A percentile compares a stretch with the other conserved stretches of the same genome.
Conservation (phyloP, 2,797 vertebrate genomes). For the Phataginus tricuspis region DNA sequence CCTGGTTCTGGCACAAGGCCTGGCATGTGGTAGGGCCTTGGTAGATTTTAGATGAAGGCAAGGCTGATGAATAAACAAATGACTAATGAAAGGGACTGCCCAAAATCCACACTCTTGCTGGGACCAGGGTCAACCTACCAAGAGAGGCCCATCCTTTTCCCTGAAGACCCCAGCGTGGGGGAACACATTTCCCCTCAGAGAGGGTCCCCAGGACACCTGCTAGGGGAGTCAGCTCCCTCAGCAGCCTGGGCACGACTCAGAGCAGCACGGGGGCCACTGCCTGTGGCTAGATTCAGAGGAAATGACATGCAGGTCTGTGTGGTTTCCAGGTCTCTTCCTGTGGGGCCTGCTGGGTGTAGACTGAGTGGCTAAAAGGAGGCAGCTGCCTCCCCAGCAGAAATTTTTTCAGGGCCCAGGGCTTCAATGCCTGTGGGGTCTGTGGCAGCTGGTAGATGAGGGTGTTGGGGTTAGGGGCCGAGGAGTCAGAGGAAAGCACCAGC, state of each 20-base stretch:
- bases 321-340: constrained; percentile 68
- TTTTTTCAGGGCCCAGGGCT: background rate
- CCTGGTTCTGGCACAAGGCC: background rate
- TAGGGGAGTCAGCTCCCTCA: background rate
- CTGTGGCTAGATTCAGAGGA: constrained; percentile 7
- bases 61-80: background rate
- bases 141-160: background rate
- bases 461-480: background rate
- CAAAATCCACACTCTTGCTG: background rate
- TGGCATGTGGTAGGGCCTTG: background rate
- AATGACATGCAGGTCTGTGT: background rate
- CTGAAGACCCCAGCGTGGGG: background rate
- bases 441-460: background rate
- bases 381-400: background rate
- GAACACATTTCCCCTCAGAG: background rate
- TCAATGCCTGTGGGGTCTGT: background rate
- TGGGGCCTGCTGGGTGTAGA: background rate
- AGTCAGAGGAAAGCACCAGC: background rate
- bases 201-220: background rate
- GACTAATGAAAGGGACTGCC: background rate
- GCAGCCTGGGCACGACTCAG: background rate
- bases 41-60: background rate
- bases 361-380: background rate
- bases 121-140: background rate
- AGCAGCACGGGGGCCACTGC: background rate